Evolutionary conservation across 2,888 invertebrate genomes (phyloP).

Genomic region (Arctia plantaginis): DNA sequence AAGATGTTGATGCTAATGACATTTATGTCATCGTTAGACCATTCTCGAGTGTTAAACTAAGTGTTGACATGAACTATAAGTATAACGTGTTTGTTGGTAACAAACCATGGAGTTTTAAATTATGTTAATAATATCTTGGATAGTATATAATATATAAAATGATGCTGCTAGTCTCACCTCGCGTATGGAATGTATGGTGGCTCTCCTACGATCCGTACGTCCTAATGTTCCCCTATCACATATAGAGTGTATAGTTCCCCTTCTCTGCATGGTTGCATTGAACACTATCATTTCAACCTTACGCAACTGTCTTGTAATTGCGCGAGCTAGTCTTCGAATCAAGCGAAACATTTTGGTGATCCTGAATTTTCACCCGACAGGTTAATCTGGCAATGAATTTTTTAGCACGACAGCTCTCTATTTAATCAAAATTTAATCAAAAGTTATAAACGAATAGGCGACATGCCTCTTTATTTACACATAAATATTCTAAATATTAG

Average conservation of each 20-base stretch:
- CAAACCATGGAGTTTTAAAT: conserved; percentile 10
- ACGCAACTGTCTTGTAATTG: conserved; percentile 68
- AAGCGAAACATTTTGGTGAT: conserved; percentile 66
- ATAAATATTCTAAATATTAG: neutral
- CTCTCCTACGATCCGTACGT: conserved; percentile 59
- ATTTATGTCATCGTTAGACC: conserved; percentile 32
- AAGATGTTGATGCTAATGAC: conserved; percentile 31
- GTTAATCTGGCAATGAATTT: neutral
- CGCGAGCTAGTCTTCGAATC: conserved; percentile 64
- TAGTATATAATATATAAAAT: neutral
- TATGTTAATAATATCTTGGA: neutral
- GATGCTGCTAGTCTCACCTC: conserved; percentile 68
- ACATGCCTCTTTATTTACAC: conserved; percentile 37
- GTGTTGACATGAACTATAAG: conserved; percentile 18
- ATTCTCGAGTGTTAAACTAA: conserved; percentile 26
- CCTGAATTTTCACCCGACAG: neutral
- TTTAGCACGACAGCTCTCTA: neutral
- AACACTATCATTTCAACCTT: conserved; percentile 69
- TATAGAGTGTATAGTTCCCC: conserved; percentile 71
- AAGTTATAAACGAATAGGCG: conserved; percentile 68
- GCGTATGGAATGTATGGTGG: conserved; percentile 73
- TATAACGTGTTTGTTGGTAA: conserved; percentile 8
- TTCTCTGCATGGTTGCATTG: conserved; percentile 65
- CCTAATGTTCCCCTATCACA: conserved; percentile 58
- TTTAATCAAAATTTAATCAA: conserved; percentile 28